Conservation (phyloP, 2,888 invertebrate genomes). For the Coenonympha glycerion region DNA sequence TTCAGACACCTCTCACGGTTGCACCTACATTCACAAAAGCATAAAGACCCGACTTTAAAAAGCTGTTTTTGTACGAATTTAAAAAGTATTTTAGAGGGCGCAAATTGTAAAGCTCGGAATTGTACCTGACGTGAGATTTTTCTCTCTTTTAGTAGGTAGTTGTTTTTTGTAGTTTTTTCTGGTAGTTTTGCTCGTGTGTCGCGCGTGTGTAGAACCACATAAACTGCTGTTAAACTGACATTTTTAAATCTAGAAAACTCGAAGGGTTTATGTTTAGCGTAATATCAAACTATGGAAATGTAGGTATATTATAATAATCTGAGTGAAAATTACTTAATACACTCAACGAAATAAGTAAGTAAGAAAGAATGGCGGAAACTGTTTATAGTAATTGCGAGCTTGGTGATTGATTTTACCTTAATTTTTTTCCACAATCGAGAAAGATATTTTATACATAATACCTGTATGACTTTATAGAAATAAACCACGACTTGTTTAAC, state of each 20-base stretch:
- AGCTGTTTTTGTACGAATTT: background rate
- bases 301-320: background rate
- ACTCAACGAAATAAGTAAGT: too few species aligned
- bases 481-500: too few species aligned
- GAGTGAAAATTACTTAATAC: too few species aligned
- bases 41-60: background rate
- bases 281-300: background rate
- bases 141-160: conserved; percentile 1
- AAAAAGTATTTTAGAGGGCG: conserved; percentile 2
- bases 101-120: conserved; percentile 3
- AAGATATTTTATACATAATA: too few species aligned
- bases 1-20: background rate
- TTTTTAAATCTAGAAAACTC: background rate
- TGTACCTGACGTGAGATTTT: conserved; percentile 6
- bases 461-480: too few species aligned
- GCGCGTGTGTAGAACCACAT: background rate
- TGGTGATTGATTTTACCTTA: too few species aligned
- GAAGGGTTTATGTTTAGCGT: background rate
- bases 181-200: too few species aligned
- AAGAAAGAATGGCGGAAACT: too few species aligned
- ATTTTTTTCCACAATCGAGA: too few species aligned
- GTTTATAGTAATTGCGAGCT: too few species aligned
- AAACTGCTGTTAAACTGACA: background rate
- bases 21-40: background rate
- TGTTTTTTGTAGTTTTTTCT: too few species aligned